Evolutionary conservation across 2,888 invertebrate genomes (phyloP).

Genomic region (Scaptomyza caliginosa): DNA sequence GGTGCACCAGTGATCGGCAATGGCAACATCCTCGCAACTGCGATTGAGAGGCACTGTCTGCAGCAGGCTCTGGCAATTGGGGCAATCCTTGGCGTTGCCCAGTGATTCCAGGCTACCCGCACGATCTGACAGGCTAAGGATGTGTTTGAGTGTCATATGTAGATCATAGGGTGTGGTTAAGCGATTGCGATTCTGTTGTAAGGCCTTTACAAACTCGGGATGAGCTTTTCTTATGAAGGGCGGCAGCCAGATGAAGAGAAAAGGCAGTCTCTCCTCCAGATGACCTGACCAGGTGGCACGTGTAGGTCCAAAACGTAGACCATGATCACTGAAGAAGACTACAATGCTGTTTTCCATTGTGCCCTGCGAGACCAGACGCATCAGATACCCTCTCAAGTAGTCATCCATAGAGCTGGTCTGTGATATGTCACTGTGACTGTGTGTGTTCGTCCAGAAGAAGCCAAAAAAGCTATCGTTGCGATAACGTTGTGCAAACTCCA

Average conservation of each 20-base stretch:
- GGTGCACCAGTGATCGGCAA: constrained; percentile 91
- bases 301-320: constrained; percentile 90
- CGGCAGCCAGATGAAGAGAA: constrained; percentile 89
- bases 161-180: constrained; percentile 91
- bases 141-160: constrained; percentile 88
- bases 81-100: constrained; percentile 85
- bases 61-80: constrained; percentile 88
- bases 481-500: constrained; percentile 88
- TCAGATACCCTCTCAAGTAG: constrained; percentile 86
- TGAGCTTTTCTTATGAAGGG: constrained; percentile 86
- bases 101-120: constrained; percentile 57
- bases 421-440: constrained; percentile 89
- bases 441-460: constrained; percentile 91
- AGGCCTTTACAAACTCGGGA: constrained; percentile 85
- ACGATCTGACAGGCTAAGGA: constrained; percentile 86
- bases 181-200: constrained; percentile 87
- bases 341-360: constrained; percentile 88
- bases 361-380: constrained; percentile 86
- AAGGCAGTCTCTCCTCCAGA: constrained; percentile 91
- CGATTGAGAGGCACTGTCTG: constrained; percentile 86
- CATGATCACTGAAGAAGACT: constrained; percentile 91
- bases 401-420: constrained; percentile 88
- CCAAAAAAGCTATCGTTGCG: constrained; percentile 88
- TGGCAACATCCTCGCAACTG: constrained; percentile 88
- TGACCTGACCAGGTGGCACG: constrained; percentile 89